Evolutionary conservation across 92 coral and sea anemone species (phyloP), one percentile per base, ranked within the genome.

Genomic region (Umimayanthus kanabou): DNA sequence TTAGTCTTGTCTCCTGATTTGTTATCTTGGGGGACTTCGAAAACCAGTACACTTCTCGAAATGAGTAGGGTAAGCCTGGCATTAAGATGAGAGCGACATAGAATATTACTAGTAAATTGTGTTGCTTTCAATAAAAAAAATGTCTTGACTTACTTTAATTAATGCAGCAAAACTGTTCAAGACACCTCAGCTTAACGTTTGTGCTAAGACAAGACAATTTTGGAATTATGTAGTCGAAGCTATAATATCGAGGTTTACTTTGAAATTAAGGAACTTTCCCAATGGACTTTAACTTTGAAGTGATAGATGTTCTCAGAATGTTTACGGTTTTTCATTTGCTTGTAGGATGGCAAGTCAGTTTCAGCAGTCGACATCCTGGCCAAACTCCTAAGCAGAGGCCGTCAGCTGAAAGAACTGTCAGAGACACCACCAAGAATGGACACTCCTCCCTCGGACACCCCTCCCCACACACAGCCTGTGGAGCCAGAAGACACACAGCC

Each of bases 281-380:
- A 20, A 15, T 14, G 65, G 23, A 2, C 15, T 14, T 57, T 57
- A 20, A 22, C 69, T 61, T 22, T 61, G 69, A 61, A 61, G 69
- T 61, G 7, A 5, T 18, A 61, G 69, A 61, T 22, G 5, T 1
- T 20, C 64, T 0, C 20, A 55, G 4, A 20, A 61, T 23, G 69
- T 18, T 61, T 1, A 18, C 22, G 69, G 20, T 81, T 65, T 43
- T 83, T n/a, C 23, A 28, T 7, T 45, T 70, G 11, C 49, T 28
- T 16, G 28, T 18, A 83, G 87, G 87, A 83, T 49, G 87, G 87
- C 37, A 83, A 95, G 58, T 90, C 95, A 43, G 96, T 92, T 39
- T 89, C 90, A 71, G 94, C 99, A 43, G 95, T 94, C 22, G 92
- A 97, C 85, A 91, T 97, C 43, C 92, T 97, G 23, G 98, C 97